Conservation (phyloP, 2,888 invertebrate species). For the Arctia plantaginis region DNA sequence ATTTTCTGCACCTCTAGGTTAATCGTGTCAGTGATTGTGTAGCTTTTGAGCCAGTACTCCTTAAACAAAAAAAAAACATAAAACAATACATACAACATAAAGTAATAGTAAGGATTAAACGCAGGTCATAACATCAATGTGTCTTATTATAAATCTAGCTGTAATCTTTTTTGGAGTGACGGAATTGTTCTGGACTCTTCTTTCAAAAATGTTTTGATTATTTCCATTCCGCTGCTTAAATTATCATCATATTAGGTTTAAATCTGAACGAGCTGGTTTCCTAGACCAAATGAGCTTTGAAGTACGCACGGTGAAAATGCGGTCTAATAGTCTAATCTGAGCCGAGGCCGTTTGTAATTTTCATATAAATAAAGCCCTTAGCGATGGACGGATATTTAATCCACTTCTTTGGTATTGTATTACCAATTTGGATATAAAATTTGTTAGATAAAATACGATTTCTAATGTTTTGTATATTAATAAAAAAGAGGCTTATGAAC, state of each 20-base stretch:
- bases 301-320: background rate
- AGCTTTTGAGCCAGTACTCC: no score
- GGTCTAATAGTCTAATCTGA: background rate
- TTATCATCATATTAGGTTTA: background rate
- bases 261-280: background rate
- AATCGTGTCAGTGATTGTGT: no score
- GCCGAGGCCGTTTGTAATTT: background rate
- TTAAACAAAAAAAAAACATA: no score
- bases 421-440: background rate
- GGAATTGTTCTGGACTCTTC: background rate
- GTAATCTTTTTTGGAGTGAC: background rate
- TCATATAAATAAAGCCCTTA: background rate
- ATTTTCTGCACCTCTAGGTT: no score
- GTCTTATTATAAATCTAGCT: no score
- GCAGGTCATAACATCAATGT: background rate
- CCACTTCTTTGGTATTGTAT: background rate
- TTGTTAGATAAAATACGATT: background rate
- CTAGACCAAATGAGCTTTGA: background rate
- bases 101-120: no score
- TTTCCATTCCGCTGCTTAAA: background rate
- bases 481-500: background rate
- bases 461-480: background rate
- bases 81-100: no score
- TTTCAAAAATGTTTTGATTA: background rate
- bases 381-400: background rate